Evolutionary conservation across 2,888 invertebrate species (phyloP).

Genomic region (Acleris cristana): DNA sequence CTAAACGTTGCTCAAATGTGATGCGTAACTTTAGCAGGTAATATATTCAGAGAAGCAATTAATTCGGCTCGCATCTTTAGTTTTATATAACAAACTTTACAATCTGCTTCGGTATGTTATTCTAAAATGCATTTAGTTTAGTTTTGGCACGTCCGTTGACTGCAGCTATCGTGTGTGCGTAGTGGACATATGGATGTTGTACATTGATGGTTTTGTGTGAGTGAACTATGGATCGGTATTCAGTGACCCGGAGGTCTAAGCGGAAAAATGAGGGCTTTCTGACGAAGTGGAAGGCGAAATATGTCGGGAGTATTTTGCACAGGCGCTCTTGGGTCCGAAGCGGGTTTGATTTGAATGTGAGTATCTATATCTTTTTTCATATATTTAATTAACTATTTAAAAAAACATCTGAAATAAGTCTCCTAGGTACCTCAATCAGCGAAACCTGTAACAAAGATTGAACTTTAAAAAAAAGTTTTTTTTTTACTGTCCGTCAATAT

Average conservation of each 20-base stretch:
- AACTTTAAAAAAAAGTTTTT: no score
- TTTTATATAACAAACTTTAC: conserved; percentile 68
- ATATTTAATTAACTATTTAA: conserved; percentile 4
- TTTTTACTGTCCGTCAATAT: no score
- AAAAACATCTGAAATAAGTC: no score
- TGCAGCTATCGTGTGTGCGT: conserved; percentile 60
- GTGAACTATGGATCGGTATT: conserved; percentile 70
- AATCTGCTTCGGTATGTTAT: conserved; percentile 62
- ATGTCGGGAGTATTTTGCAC: conserved; percentile 59
- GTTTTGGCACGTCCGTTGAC: conserved; percentile 62
- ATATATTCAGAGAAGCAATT: conserved; percentile 63
- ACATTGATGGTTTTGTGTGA: conserved; percentile 52
- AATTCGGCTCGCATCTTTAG: conserved; percentile 69
- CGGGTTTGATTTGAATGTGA: conserved; percentile 75
- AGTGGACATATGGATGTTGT: conserved; percentile 44
- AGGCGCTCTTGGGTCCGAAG: conserved; percentile 69
- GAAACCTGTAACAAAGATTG: no score
- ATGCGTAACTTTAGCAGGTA: conserved; percentile 43
- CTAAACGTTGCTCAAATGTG: conserved; percentile 48
- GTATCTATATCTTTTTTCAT: conserved; percentile 44
- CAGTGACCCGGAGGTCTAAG: conserved; percentile 72
- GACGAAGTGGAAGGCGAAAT: conserved; percentile 70
- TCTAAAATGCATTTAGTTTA: conserved; percentile 67
- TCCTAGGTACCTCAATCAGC: no score
- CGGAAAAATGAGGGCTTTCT: conserved; percentile 69